Evolutionary conservation across 2,888 invertebrate species (phyloP), one percentile per base, ranked within the genome.

Genomic region (Polyommatus iphigenia): DNA sequence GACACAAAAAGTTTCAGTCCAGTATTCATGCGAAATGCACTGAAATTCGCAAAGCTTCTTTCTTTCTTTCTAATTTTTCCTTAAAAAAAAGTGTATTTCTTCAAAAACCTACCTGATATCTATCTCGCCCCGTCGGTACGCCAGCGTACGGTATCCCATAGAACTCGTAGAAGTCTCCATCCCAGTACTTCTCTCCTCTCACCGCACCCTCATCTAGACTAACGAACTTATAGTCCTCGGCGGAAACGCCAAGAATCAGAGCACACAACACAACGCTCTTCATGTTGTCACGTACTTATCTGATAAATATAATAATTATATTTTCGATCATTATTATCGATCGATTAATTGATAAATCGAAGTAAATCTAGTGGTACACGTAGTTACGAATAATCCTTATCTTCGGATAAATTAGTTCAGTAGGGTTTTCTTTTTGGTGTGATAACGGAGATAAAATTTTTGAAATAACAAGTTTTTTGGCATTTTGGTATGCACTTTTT

Each of bases 111-210:
- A 94, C 93, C 90, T 93, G 90, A 84, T 84, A 94, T 46, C 83
- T 84, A 77, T 94, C 90, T 36, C 86, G 81, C 10, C 93, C 93
- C 32, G 83, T 89, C 0, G 93, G 93, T 0, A 82, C 88, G 2
- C 83, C 87, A 0, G 93, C 93, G 79, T 91, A 94, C 0, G 93
- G 93, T 0, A 94, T 82, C 3, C 92, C 91, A 77, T 85, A 92
- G 78, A 92, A 94, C 78, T 92, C 91, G 82, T 87, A 91, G 77
- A 86, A 91, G 73, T 93, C 92, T 0, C 92, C 93, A 84, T 90
- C 86, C 93, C 93, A 93, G 78, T 87, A 91, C 62, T 91, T 92
- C n/a, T 85, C 85, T 0, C 91, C 93, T 1, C 83, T 82, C 1
- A 93, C 85, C 1, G 80, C 82, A 0, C 93, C 93, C 32, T 89